These are phyloP conservation scores for Macquaria ambigua DNA, from an alignment of 2,113 vertebrate species.

Conservation along the genomic window DNA sequence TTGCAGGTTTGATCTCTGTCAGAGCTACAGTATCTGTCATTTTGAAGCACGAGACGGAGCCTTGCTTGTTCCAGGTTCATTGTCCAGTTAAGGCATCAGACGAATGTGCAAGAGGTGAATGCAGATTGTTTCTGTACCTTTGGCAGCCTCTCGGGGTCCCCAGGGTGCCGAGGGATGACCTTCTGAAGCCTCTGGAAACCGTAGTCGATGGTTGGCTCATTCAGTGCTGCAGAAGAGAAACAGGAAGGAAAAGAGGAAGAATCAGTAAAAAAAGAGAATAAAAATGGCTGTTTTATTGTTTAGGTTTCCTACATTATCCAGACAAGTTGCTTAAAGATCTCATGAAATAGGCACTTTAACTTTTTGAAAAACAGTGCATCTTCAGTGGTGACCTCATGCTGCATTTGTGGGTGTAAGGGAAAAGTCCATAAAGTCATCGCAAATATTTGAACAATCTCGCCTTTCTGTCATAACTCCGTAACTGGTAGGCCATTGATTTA, in stretches of 20 bases:
- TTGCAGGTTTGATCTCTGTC: conserved; percentile 28
- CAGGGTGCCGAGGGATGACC: conserved; percentile 96
- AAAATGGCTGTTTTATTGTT: neutral
- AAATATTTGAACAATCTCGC: neutral
- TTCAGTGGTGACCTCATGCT: conserved; percentile 11
- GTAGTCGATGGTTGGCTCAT: conserved; percentile 98
- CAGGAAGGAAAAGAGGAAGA: conserved; percentile 20
- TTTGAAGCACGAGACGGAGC: conserved; percentile 10
- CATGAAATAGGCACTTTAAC: conserved; percentile 3
- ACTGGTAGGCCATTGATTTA: neutral
- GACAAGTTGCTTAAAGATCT: neutral
- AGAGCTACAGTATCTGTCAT: neutral
- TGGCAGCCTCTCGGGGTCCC: conserved; percentile 94
- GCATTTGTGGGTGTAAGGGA: neutral
- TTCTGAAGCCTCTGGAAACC: conserved; percentile 98
- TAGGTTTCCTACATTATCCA: too few species aligned
- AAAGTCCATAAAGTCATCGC: neutral
- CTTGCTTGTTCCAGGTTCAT: neutral
- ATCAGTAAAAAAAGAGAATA: conserved; percentile 3
- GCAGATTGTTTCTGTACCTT: conserved; percentile 86
- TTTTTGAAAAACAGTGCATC: conserved; percentile 9
- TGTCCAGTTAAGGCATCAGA: conserved; percentile 3
- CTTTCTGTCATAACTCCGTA: neutral
- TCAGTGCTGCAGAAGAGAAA: conserved; percentile 87
- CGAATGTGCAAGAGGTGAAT: conserved; percentile 9